A percentile compares a stretch with the other conserved stretches of the same genome.
Evolutionary conservation across 2,888 invertebrate species (phyloP).

Genomic region (Andrena flavipes): DNA sequence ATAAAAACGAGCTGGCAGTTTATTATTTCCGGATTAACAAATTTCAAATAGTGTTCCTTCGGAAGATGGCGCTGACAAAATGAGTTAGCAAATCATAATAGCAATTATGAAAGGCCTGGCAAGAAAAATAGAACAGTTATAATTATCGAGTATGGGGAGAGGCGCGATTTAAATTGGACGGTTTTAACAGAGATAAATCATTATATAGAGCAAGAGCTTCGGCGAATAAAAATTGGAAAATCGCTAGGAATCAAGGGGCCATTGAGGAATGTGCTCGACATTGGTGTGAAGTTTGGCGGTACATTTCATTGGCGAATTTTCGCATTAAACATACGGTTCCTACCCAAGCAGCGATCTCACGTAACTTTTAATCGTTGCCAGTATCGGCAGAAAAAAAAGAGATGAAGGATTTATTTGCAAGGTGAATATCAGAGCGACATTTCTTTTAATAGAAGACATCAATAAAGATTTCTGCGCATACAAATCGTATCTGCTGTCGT

Average conservation of each 20-base stretch:
- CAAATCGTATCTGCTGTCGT: not conserved
- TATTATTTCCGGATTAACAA: slow-evolving; percentile 12
- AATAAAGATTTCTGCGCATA: slow-evolving; percentile 9
- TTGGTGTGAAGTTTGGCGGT: slow-evolving; percentile 34
- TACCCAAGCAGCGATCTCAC: slow-evolving; percentile 23
- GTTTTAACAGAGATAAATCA: not conserved
- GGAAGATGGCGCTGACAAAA: slow-evolving; percentile 30
- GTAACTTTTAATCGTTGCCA: slow-evolving; percentile 33
- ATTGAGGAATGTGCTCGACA: slow-evolving; percentile 5
- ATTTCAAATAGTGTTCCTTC: not conserved
- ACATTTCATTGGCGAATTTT: slow-evolving; percentile 45
- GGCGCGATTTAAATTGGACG: not conserved
- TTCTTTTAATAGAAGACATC: slow-evolving; percentile 22
- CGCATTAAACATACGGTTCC: slow-evolving; percentile 26
- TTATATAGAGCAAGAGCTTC: not conserved
- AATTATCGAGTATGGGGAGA: not conserved
- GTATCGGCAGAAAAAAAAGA: slow-evolving; percentile 18
- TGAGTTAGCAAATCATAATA: slow-evolving; percentile 13
- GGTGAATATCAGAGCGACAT: not conserved
- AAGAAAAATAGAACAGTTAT: slow-evolving; percentile 11
- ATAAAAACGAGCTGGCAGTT: too few species aligned
- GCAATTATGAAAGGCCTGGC: slow-evolving; percentile 5
- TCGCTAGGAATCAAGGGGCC: not conserved
- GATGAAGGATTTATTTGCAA: slow-evolving; percentile 26
- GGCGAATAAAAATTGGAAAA: not conserved